Evolutionary conservation across 2,888 invertebrate species (phyloP).

Genomic region (Artemia sp.): DNA sequence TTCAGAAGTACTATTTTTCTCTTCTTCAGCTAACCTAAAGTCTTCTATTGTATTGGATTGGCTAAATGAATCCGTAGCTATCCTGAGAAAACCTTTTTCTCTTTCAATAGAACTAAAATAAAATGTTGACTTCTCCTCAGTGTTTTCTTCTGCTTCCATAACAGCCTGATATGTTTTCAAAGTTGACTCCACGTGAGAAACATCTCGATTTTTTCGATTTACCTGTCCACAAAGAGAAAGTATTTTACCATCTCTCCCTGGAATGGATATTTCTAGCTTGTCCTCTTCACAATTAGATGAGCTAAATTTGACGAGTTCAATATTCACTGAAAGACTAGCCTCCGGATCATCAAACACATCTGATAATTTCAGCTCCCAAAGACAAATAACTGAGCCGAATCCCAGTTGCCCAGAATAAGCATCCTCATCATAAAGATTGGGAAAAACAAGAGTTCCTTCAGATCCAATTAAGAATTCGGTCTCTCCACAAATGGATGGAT

Average conservation of each 20-base stretch:
- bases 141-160: neutral
- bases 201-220: neutral
- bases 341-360: neutral
- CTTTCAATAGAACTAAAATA: neutral
- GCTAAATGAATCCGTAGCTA: no score
- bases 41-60: no score
- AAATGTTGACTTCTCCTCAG: neutral
- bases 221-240: neutral
- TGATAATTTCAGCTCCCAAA: neutral
- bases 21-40: neutral
- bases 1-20: neutral
- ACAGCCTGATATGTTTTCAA: neutral
- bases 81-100: neutral
- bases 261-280: conserved; percentile 4
- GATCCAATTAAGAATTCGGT: conserved; percentile 19
- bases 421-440: neutral
- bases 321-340: neutral
- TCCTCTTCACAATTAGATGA: conserved; percentile 10
- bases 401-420: neutral
- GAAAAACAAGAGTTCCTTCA: neutral
- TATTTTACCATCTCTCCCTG: neutral
- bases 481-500: conserved; percentile 39
- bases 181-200: neutral
- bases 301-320: conserved; percentile 8
- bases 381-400: neutral